Evolutionary conservation across 1,140 invertebrate genomes (phyloP).

Genomic region (Wasmannia auropunctata): DNA sequence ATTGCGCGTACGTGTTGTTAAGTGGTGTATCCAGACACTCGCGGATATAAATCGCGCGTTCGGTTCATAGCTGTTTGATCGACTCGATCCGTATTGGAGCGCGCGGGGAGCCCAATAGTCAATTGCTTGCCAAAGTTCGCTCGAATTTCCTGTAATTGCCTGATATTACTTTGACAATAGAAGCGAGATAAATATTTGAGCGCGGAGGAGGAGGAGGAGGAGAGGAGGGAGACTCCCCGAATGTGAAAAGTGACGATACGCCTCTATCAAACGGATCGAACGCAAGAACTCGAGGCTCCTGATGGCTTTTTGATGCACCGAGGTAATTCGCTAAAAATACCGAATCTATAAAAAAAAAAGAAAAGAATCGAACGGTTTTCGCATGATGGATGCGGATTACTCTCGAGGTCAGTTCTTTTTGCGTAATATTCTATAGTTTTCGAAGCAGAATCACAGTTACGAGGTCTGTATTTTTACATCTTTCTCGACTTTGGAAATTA

Average conservation of each 20-base stretch:
- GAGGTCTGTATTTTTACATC: background rate
- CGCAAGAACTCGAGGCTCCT: conserved; percentile 45
- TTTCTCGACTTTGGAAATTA: conserved; percentile 1
- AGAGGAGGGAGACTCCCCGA: background rate
- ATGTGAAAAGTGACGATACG: conserved; percentile 37
- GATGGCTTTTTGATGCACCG: conserved; percentile 54
- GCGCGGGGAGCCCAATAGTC: conserved; percentile 26
- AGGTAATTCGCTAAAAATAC: conserved; percentile 50
- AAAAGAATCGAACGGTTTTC: background rate
- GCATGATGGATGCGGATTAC: conserved; percentile 35
- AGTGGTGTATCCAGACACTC: conserved; percentile 1
- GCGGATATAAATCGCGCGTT: conserved; percentile 10
- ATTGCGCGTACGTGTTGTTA: no score
- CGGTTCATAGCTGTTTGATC: conserved; percentile 15
- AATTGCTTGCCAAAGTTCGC: conserved; percentile 45
- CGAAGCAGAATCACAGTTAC: background rate
- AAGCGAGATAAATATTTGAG: conserved; percentile 56
- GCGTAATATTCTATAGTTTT: conserved; percentile 1
- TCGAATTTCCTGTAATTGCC: conserved; percentile 55
- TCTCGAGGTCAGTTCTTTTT: background rate
- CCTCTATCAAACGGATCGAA: conserved; percentile 37
- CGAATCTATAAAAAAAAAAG: conserved; percentile 17
- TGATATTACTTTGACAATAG: conserved; percentile 61
- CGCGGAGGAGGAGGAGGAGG: conserved; percentile 2
- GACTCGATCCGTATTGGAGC: conserved; percentile 31